Percentiles rank a stretch among this genome's conserved stretches.
These are phyloP conservation scores for Trichopria drosophilae DNA, from an alignment of 2,888 invertebrate species.

Conservation along the genomic window DNA sequence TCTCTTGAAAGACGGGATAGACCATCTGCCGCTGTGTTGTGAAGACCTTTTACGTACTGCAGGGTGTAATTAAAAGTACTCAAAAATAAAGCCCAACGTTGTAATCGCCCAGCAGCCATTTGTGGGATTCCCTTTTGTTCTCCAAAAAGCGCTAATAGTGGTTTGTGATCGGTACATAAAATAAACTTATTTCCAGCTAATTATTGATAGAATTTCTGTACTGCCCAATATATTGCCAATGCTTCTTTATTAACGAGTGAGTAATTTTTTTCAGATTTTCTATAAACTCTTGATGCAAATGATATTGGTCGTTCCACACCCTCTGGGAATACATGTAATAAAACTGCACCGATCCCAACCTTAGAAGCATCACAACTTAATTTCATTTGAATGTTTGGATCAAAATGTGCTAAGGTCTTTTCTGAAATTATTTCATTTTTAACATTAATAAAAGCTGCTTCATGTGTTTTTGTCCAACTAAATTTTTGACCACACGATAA, in stretches of 20 bases:
- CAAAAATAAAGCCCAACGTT: slow-evolving; percentile 42
- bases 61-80: slow-evolving; percentile 35
- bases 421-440: slow-evolving; percentile 42
- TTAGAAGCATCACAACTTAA: slow-evolving; percentile 9
- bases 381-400: neutral
- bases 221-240: slow-evolving; percentile 46
- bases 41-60: slow-evolving; percentile 25
- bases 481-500: slow-evolving; percentile 33
- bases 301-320: slow-evolving; percentile 39
- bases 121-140: slow-evolving; percentile 45
- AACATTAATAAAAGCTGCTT: slow-evolving; percentile 42
- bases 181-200: slow-evolving; percentile 45
- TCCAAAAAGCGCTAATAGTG: slow-evolving; percentile 41
- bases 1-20: slow-evolving; percentile 28
- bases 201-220: slow-evolving; percentile 47
- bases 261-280: slow-evolving; percentile 45
- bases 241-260: slow-evolving; percentile 47
- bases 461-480: slow-evolving; percentile 30
- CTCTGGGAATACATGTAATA: slow-evolving; percentile 39
- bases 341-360: slow-evolving; percentile 42
- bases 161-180: slow-evolving; percentile 45
- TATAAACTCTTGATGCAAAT: slow-evolving; percentile 43
- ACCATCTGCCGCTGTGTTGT: slow-evolving; percentile 25
- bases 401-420: slow-evolving; percentile 6
- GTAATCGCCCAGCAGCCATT: slow-evolving; percentile 46